These are phyloP conservation scores for Chironomus tentans DNA, from an alignment of 2,888 invertebrate genomes.

Conservation along the genomic window DNA sequence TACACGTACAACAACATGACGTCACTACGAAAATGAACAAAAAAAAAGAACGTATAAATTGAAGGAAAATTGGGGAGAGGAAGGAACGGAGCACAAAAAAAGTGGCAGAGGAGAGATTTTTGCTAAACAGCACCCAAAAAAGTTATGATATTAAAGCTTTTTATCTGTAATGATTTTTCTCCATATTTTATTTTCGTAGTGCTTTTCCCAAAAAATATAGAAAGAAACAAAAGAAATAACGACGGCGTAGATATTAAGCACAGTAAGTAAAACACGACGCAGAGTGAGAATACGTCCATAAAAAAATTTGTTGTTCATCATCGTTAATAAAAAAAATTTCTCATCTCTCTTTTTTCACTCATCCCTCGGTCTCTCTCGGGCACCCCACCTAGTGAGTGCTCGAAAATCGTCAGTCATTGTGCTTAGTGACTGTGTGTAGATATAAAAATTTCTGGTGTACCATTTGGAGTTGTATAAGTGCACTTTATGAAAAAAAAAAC, in stretches of 20 bases:
- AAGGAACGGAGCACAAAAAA: no score
- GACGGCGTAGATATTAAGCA: background rate
- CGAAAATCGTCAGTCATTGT: no score
- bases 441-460: no score
- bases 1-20: constrained; percentile 7
- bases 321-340: constrained; percentile 1
- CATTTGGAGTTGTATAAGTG: no score
- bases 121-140: background rate
- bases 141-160: constrained; percentile 20
- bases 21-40: constrained; percentile 9
- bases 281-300: constrained; percentile 8
- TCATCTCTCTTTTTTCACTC: background rate
- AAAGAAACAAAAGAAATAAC: constrained; percentile 21
- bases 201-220: background rate
- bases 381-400: no score
- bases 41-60: background rate
- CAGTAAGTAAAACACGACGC: background rate
- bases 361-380: background rate
- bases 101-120: background rate
- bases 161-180: constrained; percentile 26
- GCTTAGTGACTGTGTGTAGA: no score
- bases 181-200: constrained; percentile 14
- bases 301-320: constrained; percentile 23
- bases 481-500: background rate
- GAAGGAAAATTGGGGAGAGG: no score